Base-by-base conservation (phyloP, 2,888 invertebrate genomes). In the Ernsta delagoae region DNA sequence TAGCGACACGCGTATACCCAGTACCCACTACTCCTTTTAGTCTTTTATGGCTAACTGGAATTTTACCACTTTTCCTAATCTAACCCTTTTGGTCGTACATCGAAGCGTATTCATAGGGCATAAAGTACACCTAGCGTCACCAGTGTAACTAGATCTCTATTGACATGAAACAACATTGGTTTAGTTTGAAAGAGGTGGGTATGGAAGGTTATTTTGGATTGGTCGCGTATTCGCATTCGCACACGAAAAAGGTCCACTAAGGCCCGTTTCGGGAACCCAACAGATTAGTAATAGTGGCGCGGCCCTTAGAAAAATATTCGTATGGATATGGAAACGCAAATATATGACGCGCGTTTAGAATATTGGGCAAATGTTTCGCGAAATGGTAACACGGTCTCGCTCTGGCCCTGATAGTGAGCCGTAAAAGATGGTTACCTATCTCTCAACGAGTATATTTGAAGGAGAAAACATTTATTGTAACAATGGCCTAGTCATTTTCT, bases 1-100 rank as follows among this genome's bases (percentile, higher is more conserved):
- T 77, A 77, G 76, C 79, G 77, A 86, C 24, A 24, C 24, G 24
- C 24, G 3, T 24, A 24, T 24, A 24, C 24, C 24, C 24, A 24
- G 24, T 24, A 24, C 24, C 24, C 24, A 24, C 24, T 24, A 24
- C 77, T 50, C 80, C 80, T 81, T 79, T 80, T 81, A 74, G 80
- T 79, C 83, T 84, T 83, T 88, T 87, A 89, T 87, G 85, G 86
- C 84, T 86, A 84, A 84, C 83, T 82, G 85, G 83, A 83, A 81
- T 86, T 88, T 84, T 83, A 84, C 82, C 83, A 84, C 81, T 85
- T 87, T 85, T 84, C 75, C 79, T 77, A 83, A 80, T 76, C 81
- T 82, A 83, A 84, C 85, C 89, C 87, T 86, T 88, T 82, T 75
- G 75, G 75, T 77, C 78, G 69, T 77, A 84, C 81, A 84, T 84